Base-by-base conservation (phyloP, 2,797 vertebrate genomes). In the Lepus oiostolus region DNA sequence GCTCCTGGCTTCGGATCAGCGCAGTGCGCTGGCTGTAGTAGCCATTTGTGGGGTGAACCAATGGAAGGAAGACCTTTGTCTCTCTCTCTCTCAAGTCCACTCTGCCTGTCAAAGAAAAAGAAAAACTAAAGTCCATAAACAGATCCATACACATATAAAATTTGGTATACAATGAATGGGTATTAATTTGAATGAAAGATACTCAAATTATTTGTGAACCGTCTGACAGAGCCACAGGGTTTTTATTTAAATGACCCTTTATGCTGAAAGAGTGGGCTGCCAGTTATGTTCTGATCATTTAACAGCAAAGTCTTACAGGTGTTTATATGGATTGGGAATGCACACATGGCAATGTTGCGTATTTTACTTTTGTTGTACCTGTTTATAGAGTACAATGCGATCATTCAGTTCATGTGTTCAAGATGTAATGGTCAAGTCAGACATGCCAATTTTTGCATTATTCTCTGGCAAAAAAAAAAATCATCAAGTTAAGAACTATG, bases 211-310 rank as follows among this genome's bases (percentile, higher is more conserved):
- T 32, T 13, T 65, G 19, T 81, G 75, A 75, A 32, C n/a, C 35
- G 26, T 35, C 38, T 47, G 68, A 26, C 35, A 35, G n/a, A 87
- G 9, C n/a, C 2, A 3, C 24, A 71, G 35, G 2, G 30, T 26
- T 63, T 82, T 63, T 11, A 13, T 72, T 11, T 19, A 7, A 19
- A 14, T 3, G 1, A 22, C 0, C 4, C 47, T 26, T 3, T 4
- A 26, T 21, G 0, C 35, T 42, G 30, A 32, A 24, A n/a, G 50
- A 11, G 42, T 19, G 50, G 79, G 24, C 77, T 28, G 1, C 1
- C 35, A 83, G 77, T 19, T 1, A 8, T 1, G 0, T 14, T 54
- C 42, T 42, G 72, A 58, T 24, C 9, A 2, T 5, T 62, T 24
- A 79, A 12, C 28, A n/a, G 5, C 22, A 19, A 6, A 26, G 50